Percentiles rank a stretch among this genome's conserved stretches.
phyloP scores from a whole-genome alignment of 2,888 invertebrate species.

The Argyresthia goedartella region DNA sequence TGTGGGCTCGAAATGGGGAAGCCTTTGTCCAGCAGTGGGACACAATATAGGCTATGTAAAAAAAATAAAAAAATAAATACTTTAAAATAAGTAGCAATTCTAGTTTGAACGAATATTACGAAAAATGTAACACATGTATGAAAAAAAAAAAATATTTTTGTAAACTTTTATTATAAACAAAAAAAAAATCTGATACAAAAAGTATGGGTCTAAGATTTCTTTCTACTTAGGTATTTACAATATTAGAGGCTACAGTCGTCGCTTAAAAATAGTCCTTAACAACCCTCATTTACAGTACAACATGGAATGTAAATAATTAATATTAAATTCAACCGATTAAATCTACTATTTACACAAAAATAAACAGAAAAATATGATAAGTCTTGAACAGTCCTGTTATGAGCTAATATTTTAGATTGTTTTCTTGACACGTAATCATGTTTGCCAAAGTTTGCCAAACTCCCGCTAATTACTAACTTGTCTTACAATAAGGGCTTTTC shows the following conservation, averaged over 20 bases:
- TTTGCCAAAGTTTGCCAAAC: not conserved
- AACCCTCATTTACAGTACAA: constrained; percentile 25
- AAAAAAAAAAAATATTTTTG: constrained; percentile 14
- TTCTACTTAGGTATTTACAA: constrained; percentile 44
- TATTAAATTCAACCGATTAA: not conserved
- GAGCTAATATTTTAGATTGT: not conserved
- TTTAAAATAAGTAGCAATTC: too few relatives aligned
- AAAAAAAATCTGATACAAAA: constrained; percentile 41
- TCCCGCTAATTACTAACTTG: not conserved
- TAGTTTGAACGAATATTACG: too few relatives aligned
- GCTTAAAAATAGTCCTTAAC: constrained; percentile 30
- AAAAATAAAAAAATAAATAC: too few relatives aligned
- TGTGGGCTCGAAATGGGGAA: too few relatives aligned
- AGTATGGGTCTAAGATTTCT: constrained; percentile 11
- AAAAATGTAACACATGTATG: too few relatives aligned
- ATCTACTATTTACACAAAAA: constrained; percentile 11
- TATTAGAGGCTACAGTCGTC: constrained; percentile 25
- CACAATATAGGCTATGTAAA: too few relatives aligned
- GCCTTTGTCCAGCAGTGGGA: too few relatives aligned
- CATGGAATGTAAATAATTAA: constrained; percentile 24
- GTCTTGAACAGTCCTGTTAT: constrained; percentile 8
- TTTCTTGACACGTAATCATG: not conserved
- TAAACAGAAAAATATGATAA: constrained; percentile 7
- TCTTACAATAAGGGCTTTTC: not conserved
- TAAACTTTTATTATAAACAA: constrained; percentile 45